Percentiles rank a stretch among this genome's conserved stretches.
Conservation (phyloP, 2,113 vertebrate species). For the Podiceps cristatus region DNA sequence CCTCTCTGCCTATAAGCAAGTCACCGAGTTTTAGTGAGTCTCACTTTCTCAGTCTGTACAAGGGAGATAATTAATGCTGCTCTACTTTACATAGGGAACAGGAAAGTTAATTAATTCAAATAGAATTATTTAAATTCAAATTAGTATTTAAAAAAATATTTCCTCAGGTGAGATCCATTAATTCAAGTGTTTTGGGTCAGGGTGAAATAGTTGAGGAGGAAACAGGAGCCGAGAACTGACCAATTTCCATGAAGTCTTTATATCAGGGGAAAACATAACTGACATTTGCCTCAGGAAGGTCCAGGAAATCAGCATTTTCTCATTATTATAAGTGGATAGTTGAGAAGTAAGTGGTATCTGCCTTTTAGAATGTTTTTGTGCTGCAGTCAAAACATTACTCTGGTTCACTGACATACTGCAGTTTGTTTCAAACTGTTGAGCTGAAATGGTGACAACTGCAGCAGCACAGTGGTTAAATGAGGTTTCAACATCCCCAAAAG, state of each 20-base stretch:
- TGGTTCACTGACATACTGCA: not conserved
- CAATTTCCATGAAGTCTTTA: not conserved
- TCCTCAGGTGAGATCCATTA: not conserved
- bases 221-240: not conserved
- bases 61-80: not conserved
- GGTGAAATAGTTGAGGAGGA: not conserved
- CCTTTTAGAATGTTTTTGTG: not conserved
- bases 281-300: not conserved
- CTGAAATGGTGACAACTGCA: not conserved
- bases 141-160: not conserved
- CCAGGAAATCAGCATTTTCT: not conserved
- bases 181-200: not conserved
- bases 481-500: not conserved
- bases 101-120: constrained; percentile 22
- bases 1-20: not conserved
- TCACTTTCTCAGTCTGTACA: not conserved
- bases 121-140: not conserved
- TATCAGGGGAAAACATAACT: not conserved
- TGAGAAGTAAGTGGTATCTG: not conserved
- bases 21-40: not conserved
- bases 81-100: not conserved
- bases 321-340: not conserved
- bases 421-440: not conserved
- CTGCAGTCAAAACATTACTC: not conserved
- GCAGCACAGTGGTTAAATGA: not conserved